phyloP scores from a whole-genome alignment of 2,888 invertebrate genomes.

The Patella depressa region DNA sequence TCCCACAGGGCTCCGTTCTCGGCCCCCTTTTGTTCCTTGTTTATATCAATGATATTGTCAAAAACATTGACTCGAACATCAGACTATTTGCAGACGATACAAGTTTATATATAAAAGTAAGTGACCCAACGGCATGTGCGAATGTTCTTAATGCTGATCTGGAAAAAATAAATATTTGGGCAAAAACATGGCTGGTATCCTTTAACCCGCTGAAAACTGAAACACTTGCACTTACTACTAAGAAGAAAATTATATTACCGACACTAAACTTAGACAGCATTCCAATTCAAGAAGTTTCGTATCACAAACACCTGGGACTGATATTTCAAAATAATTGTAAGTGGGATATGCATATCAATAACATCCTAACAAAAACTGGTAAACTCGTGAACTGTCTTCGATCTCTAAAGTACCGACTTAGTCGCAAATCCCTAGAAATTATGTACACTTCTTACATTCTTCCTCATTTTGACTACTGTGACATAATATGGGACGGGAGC shows the following conservation, averaged over 20 bases:
- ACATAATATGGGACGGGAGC: neutral
- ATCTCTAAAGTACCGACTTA: neutral
- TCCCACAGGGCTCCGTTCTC: neutral
- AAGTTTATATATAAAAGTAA: neutral
- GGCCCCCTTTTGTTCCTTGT: neutral
- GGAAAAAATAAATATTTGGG: neutral
- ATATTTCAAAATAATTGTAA: slow-evolving; percentile 3
- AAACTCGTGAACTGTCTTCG: neutral
- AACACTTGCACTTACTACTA: neutral
- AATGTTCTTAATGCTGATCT: neutral
- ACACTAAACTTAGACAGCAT: neutral
- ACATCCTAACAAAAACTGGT: neutral
- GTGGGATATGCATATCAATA: neutral
- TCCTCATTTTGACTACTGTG: slow-evolving; percentile 5
- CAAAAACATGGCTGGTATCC: slow-evolving; percentile 1
- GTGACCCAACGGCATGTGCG: neutral
- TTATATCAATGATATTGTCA: neutral
- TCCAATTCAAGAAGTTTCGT: neutral
- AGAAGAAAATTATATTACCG: neutral
- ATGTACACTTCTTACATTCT: neutral
- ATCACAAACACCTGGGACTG: neutral
- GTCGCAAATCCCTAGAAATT: neutral
- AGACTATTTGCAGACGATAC: neutral
- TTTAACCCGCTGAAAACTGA: neutral
- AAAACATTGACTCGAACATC: neutral